A percentile compares a stretch with the other conserved stretches of the same genome.
Evolutionary conservation across 2,113 vertebrate species (phyloP).

Genomic region (Diphyllodes magnificus): DNA sequence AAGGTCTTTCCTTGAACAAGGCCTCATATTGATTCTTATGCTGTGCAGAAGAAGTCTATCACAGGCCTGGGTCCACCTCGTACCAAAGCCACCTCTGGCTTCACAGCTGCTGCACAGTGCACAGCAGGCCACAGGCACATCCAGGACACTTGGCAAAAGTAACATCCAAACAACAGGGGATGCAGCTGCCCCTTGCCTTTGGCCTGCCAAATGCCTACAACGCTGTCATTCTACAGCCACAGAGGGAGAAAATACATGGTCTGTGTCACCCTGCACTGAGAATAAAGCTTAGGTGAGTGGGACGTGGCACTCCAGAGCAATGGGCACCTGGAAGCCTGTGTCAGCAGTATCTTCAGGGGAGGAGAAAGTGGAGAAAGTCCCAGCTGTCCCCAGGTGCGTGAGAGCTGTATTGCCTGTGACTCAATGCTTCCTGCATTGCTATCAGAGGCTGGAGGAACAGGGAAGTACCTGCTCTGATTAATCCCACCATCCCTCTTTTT

Average conservation of each 20-base stretch:
- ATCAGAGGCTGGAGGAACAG: neutral
- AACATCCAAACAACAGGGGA: accelerated
- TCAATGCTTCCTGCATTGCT: neutral
- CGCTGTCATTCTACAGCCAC: neutral
- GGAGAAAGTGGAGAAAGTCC: neutral
- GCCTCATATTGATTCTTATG: neutral
- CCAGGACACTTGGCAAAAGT: neutral
- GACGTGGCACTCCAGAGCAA: neutral
- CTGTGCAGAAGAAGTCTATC: neutral
- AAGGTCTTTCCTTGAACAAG: neutral
- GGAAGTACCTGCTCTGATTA: neutral
- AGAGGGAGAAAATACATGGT: neutral
- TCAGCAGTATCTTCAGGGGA: neutral
- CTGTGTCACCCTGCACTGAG: neutral
- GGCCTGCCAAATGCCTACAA: neutral
- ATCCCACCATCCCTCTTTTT: neutral
- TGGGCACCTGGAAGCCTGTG: neutral
- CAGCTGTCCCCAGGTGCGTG: neutral
- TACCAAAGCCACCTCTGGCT: neutral
- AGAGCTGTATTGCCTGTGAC: neutral
- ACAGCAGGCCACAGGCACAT: neutral
- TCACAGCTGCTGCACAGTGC: neutral
- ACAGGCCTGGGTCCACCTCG: neutral
- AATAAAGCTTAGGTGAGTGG: neutral
- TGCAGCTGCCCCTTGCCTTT: neutral